Percentiles rank a stretch among this genome's conserved stretches.
Conservation (phyloP, 2,888 invertebrate species). For the Rhimphoctona megacephalus region DNA sequence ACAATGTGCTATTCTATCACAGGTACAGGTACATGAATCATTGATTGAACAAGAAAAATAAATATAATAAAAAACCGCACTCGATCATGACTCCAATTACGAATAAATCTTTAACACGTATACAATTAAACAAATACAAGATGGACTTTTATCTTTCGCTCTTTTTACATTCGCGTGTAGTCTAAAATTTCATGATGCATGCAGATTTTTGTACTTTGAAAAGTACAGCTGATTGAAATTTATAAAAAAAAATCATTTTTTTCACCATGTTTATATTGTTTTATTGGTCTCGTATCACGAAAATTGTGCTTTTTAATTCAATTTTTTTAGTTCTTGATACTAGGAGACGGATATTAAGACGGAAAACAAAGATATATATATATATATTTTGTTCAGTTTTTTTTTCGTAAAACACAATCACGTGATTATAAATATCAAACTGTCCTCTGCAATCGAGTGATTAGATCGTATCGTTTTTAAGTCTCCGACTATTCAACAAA, state of each 20-base stretch:
- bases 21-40: slow-evolving; percentile 78
- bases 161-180: neutral
- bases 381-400: slow-evolving; percentile 33
- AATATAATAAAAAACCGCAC: slow-evolving; percentile 1
- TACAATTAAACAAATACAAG: slow-evolving; percentile 27
- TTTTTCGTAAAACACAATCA: slow-evolving; percentile 60
- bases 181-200: slow-evolving; percentile 37
- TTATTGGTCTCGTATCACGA: neutral
- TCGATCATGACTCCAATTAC: slow-evolving; percentile 20
- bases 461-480: slow-evolving; percentile 50
- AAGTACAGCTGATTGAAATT: neutral
- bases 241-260: neutral
- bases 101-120: slow-evolving; percentile 42
- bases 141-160: neutral
- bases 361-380: slow-evolving; percentile 36
- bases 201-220: neutral
- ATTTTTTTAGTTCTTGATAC: neutral
- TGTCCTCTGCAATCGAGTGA: slow-evolving; percentile 38
- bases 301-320: neutral
- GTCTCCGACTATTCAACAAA: slow-evolving; percentile 19
- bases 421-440: slow-evolving; percentile 55
- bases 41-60: slow-evolving; percentile 41
- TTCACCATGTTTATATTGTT: neutral
- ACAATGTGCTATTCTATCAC: slow-evolving; percentile 80
- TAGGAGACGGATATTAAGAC: neutral